A percentile compares a stretch with the other conserved stretches of the same genome.
phyloP scores from a whole-genome alignment of 2,797 vertebrate genomes.

The Chelmon rostratus region DNA sequence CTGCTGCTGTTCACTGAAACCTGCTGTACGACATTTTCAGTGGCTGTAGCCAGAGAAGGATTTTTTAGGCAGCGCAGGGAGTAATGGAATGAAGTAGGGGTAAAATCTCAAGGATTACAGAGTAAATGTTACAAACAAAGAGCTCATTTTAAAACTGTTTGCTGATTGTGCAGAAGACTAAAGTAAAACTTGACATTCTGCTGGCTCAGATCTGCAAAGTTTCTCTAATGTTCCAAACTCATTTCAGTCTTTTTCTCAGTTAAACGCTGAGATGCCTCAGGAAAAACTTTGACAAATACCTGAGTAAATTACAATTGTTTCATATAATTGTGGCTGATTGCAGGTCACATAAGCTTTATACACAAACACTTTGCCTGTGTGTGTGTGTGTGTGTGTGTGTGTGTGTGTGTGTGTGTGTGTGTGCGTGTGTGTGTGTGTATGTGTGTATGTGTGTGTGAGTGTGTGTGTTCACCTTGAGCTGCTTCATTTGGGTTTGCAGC shows the following conservation, averaged over 20 bases:
- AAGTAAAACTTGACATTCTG: neutral
- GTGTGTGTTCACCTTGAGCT: slow-evolving; percentile 86
- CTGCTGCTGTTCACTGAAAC: neutral
- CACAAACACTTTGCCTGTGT: too few relatives aligned
- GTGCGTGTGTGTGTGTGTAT: neutral
- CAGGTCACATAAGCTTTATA: neutral
- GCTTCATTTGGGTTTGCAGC: slow-evolving; percentile 88
- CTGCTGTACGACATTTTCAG: neutral
- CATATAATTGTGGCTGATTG: neutral
- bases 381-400: slow-evolving; percentile 2
- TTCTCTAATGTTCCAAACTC: too few relatives aligned
- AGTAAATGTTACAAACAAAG: neutral
- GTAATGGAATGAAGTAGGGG: neutral
- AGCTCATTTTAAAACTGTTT: neutral
- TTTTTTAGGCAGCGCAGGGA: neutral
- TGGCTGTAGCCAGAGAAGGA: neutral
- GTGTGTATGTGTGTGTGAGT: slow-evolving; percentile 5
- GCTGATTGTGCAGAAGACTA: too few relatives aligned
- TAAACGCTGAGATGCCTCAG: neutral
- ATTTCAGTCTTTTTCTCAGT: neutral
- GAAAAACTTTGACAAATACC: neutral
- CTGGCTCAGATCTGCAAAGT: neutral
- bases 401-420: neutral
- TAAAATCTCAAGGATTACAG: too few relatives aligned
- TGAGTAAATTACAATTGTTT: neutral